Evolutionary conservation across 2,113 vertebrate genomes (phyloP).

Genomic region (Varanus salvator): DNA sequence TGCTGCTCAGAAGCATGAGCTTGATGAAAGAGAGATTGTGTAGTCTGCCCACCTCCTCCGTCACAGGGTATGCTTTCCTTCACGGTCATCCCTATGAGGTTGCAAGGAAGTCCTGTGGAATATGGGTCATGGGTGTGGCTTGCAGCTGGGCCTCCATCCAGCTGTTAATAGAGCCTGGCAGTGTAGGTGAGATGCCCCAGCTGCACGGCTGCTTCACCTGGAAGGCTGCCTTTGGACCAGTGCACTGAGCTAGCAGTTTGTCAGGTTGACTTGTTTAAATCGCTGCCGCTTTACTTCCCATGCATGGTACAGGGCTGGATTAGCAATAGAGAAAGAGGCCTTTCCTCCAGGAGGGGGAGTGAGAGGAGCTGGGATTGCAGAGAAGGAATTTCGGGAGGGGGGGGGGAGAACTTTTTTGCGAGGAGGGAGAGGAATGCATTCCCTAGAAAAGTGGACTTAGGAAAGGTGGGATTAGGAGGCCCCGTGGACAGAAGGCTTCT

Average conservation of each 20-base stretch:
- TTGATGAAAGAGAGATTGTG: background rate
- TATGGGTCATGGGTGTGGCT: background rate
- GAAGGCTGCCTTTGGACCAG: background rate
- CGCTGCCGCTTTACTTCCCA: background rate
- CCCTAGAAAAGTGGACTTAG: background rate
- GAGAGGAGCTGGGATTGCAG: background rate
- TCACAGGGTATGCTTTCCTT: background rate
- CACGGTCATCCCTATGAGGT: background rate
- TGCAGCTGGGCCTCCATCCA: background rate
- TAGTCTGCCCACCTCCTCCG: too few relatives aligned
- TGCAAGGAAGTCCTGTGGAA: background rate
- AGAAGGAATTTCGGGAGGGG: background rate
- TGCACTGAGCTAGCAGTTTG: background rate
- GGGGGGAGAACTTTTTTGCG: background rate
- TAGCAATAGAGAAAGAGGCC: background rate
- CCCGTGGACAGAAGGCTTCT: background rate
- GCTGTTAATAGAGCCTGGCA: background rate
- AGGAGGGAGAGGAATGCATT: background rate
- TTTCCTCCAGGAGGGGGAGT: background rate
- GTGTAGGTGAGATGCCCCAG: too few relatives aligned
- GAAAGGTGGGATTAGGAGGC: background rate
- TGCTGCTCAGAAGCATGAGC: background rate
- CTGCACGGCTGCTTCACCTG: too few relatives aligned
- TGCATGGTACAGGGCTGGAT: background rate
- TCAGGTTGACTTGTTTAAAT: background rate